phyloP scores from a whole-genome alignment of 2,113 vertebrate species.

The Romanogobio albipinnatus region DNA sequence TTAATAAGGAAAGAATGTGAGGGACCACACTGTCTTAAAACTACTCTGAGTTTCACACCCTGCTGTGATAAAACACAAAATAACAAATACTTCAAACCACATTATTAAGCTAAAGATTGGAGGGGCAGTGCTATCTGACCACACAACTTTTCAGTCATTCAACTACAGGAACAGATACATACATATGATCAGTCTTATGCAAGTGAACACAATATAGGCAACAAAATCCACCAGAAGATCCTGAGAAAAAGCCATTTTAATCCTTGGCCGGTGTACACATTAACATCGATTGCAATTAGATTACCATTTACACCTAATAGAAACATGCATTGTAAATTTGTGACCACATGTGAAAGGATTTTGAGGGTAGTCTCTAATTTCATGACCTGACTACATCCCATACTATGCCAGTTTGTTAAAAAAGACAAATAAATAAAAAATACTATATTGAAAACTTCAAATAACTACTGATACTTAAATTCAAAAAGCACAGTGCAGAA shows the following conservation, averaged over 20 bases:
- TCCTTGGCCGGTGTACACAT: too few species aligned
- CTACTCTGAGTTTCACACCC: constrained; percentile 17
- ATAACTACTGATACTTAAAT: too few species aligned
- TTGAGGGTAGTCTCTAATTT: too few species aligned
- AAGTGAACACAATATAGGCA: neutral
- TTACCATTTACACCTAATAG: too few species aligned
- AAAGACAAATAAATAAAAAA: too few species aligned
- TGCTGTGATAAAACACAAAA: constrained; percentile 3
- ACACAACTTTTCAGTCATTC: neutral
- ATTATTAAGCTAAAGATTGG: neutral
- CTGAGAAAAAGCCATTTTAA: neutral
- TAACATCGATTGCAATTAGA: too few species aligned
- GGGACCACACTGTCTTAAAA: constrained; percentile 29
- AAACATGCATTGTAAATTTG: too few species aligned
- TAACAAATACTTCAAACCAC: constrained; percentile 18
- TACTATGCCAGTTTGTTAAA: too few species aligned
- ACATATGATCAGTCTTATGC: neutral
- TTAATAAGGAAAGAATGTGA: constrained; percentile 57
- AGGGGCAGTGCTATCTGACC: neutral
- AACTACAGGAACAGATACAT: neutral
- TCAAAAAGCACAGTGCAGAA: too few species aligned
- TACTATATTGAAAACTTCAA: too few species aligned
- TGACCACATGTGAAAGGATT: too few species aligned
- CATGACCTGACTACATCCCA: too few species aligned
- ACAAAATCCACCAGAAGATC: neutral